phyloP scores from a whole-genome alignment of 2,113 vertebrate species.

The Grammomys surdaster region DNA sequence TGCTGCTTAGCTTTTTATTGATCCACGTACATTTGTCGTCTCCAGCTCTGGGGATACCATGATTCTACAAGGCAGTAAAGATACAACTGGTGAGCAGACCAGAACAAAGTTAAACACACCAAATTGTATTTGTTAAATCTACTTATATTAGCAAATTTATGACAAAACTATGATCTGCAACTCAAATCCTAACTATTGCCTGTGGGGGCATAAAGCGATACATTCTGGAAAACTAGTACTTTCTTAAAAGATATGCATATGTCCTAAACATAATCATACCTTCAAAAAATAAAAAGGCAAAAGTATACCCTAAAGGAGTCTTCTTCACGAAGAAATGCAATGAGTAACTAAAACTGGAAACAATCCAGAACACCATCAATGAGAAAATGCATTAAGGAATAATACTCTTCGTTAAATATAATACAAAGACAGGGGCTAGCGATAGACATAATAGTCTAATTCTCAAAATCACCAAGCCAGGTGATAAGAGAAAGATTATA shows the following conservation, averaged over 20 bases:
- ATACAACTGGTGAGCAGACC: too few species aligned
- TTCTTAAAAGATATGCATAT: constrained; percentile 38
- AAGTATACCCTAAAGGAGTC: neutral
- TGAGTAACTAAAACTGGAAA: neutral
- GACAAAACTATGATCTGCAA: constrained; percentile 54
- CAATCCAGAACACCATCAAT: neutral
- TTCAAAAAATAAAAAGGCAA: neutral
- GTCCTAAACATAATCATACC: neutral
- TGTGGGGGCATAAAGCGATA: neutral
- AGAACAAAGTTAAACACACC: neutral
- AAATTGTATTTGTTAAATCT: neutral
- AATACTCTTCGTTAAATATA: neutral
- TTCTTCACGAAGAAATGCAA: neutral
- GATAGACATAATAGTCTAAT: neutral
- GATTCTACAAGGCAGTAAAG: neutral
- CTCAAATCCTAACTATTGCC: constrained; percentile 37
- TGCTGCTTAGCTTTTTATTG: neutral
- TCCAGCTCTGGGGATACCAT: neutral
- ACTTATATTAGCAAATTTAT: constrained; percentile 16
- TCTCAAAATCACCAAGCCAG: neutral
- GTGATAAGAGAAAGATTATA: neutral
- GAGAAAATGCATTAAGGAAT: neutral
- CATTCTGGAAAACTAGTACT: neutral
- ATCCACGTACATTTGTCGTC: too few species aligned
- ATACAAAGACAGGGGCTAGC: neutral